Evolutionary conservation across 2,113 vertebrate species (phyloP), one percentile per base, ranked within the genome.

Genomic region (Pipra filicauda): DNA sequence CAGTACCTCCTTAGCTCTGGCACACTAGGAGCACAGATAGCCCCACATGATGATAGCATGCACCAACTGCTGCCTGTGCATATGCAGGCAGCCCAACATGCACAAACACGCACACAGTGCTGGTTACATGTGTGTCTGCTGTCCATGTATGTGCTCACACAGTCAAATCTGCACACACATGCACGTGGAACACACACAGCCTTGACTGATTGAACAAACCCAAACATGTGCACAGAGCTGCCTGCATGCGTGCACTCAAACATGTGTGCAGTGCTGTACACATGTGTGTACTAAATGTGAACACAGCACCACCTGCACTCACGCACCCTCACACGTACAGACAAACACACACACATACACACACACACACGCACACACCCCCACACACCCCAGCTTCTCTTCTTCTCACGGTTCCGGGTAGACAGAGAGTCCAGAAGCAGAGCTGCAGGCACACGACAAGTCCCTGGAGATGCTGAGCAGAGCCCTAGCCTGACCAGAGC

Each of bases 1-100:
- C 37, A 43, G 74, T 70, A 46, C 39, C 22, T 16, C 5, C 0
- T 26, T 66, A 81, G 51, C 31, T 41, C 70, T 11, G 31, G 28
- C 28, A 33, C 0, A 5, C 46, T 46, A 18, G 43, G 37, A 72
- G 58, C 66, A 74, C 19, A 46, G 73, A 10, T 23, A 49, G n/a
- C 15, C 51, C 11, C 5, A 3, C 2, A 0, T 10, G 12, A 31
- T 0, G 0, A 41, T 24, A 41, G 26, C 61, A 66, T 0, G 0
- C 18, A n/a, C 8, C 28, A 41, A 11, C 30, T 27, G 21, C 44
- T 73, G 43, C 12, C 59, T 41, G 39, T 23, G 23, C 23, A 37
- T 26, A 27, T 5, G 1, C 27, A 35, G n/a, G n/a, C 23, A 55
- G 17, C 22, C 30, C 22, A 9, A 6, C 22, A 15, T 0, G 0